Base-by-base conservation (phyloP, 2,797 vertebrate species). In the Anguilla obscura region DNA sequence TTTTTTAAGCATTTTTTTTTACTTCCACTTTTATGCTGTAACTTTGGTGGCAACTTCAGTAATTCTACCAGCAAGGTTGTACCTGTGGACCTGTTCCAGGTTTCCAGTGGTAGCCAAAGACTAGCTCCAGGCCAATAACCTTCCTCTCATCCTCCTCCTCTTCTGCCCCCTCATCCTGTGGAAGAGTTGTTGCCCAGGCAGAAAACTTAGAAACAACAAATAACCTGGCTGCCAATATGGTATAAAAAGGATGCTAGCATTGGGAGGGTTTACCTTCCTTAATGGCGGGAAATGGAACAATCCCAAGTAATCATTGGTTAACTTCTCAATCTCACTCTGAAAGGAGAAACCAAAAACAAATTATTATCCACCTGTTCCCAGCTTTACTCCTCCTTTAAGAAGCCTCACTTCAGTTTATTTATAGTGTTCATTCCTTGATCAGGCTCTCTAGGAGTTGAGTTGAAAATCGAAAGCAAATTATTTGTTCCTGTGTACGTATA, bases 71-170 rank as follows among this genome's bases (percentile, higher is more conserved):
- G 89, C 90, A 89, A 83, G 92, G 50, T 93, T 93, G 94, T 96
- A 99, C 98, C 95, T 96, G 94, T 88, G 94, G 95, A 66, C 97
- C 96, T 0, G 87, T 97, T 93, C 97, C 98, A 0, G 98, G 95
- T 94, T 99, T 99, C 96, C 98, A 96, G 93, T 99, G 99, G 93
- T 98, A 99, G 87, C 98, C 98, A 93, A 99, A 99, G 93, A 99
- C 97, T 48, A 99, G 95, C 95, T 99, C 96, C 90, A 96, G 92
- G 89, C 93, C 92, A 14, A 96, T 92, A 0, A 88, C 94, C 93
- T 96, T 96, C 63, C 88, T 93, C 86, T 56, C 89, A 74, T 93
- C 92, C 80, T 93, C 92, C 84, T 94, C 91, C 48, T 94, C 93
- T 85, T 93, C 89, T 56, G 88, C 89, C 87, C 90, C 91, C 54